Conservation (phyloP, 2,888 invertebrate species). For the Oscheius sp. region DNA sequence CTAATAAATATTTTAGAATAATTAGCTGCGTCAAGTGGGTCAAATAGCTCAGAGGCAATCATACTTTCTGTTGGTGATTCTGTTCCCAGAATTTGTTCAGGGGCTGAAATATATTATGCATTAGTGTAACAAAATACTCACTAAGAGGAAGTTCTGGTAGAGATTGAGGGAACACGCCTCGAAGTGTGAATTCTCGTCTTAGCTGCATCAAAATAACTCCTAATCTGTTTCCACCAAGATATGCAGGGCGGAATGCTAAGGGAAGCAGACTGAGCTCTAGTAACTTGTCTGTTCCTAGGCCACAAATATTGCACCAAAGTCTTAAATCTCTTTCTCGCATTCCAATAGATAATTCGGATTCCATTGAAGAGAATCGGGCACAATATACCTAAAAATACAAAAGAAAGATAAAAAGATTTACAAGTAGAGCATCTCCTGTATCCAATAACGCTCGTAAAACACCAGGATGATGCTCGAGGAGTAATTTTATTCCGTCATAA, state of each 20-base stretch:
- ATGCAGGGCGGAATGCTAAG: constrained; percentile 67
- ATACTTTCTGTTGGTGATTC: constrained; percentile 68
- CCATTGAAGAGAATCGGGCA: constrained; percentile 61
- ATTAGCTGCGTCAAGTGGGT: constrained; percentile 55
- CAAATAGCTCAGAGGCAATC: constrained; percentile 58
- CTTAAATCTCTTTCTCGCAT: constrained; percentile 68
- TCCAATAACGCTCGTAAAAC: constrained; percentile 63
- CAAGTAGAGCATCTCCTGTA: constrained; percentile 65
- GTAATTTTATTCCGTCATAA: constrained; percentile 57
- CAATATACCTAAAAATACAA: constrained; percentile 52
- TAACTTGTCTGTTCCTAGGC: constrained; percentile 58
- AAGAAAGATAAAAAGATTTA: constrained; percentile 32
- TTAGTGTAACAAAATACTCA: constrained; percentile 3
- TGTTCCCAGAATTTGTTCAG: constrained; percentile 63
- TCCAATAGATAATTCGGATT: constrained; percentile 65
- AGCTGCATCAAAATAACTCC: constrained; percentile 69
- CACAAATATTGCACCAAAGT: constrained; percentile 52
- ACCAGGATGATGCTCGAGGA: constrained; percentile 66
- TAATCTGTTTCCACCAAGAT: constrained; percentile 68
- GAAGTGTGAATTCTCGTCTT: constrained; percentile 64
- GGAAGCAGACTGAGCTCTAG: constrained; percentile 62
- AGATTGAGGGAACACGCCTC: constrained; percentile 60
- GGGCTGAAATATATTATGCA: constrained; percentile 25
- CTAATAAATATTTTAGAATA: constrained; percentile 61
- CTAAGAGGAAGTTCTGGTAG: constrained; percentile 62